Base-by-base conservation (phyloP, 1,140 invertebrate species). In the Archivesica marissinica region DNA sequence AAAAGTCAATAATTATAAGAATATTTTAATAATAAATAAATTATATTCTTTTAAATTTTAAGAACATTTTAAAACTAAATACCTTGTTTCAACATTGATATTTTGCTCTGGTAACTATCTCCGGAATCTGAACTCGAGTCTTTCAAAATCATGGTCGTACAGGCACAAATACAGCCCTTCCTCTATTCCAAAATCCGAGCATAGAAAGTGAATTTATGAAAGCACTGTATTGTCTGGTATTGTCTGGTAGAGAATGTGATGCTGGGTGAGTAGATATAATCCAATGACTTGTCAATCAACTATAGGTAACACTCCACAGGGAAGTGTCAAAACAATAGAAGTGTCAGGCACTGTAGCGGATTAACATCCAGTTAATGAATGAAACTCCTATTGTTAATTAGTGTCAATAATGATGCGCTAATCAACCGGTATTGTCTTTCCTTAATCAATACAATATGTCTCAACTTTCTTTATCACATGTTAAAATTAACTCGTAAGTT, bases 41-140 rank as follows among this genome's bases (percentile, higher is more conserved):
- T n/a, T n/a, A n/a, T n/a, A n/a, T n/a, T n/a, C n/a, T n/a, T n/a
- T 1, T 54, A 25, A n/a, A n/a, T n/a, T n/a, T n/a, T n/a, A n/a
- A n/a, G n/a, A n/a, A n/a, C n/a, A n/a, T n/a, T n/a, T n/a, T n/a
- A n/a, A 52, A 7, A 30, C 6, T 41, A 72, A 38, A 61, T 81
- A 82, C 80, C 80, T 82, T 82, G 80, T 61, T 68, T 68, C 54
- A 82, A 82, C 80, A 82, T 82, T 72, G 80, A 74, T 41, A 82
- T 41, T 47, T 47, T 70, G 28, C 64, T 70, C 38, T n/a, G 1
- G 33, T n/a, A 54, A 38, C 80, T 82, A 30, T 82, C 80, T 17
- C 80, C 80, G 13, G 80, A 82, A 11, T 82, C 80, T 33, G 80
- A 82, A 61, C 52, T 56, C 15, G 41, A 68, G 80, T 82, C 80